Evolutionary conservation across 1,140 invertebrate species (phyloP), one percentile per base, ranked within the genome.

Genomic region (Tetragnatha versicolor): DNA sequence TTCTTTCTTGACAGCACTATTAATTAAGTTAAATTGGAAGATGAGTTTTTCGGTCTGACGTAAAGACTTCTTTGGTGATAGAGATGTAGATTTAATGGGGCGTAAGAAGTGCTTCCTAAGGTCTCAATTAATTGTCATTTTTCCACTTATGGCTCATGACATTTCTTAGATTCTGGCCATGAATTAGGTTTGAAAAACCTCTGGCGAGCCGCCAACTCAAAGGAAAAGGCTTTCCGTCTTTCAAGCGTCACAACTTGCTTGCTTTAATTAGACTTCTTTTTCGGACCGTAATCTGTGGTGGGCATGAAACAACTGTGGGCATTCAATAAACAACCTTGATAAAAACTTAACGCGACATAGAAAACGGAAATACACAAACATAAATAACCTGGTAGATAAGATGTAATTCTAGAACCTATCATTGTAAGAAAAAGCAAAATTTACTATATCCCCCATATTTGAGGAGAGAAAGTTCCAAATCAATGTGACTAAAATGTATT

Each of bases 51-150:
- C 45, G 27, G 17, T 22, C 35, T 69, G 49, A 69, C 66, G 66
- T 69, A 51, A 37, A 53, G 7, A n/a, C 10, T 69, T 35, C 45
- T 20, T 51, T 69, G 33, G 20, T 12, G 27, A 69, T 14, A 60
- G 33, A 37, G 20, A 51, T 27, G 20, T 27, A 25, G n/a, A 29
- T 66, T 47, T 42, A 69, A 69, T 69, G 31, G 33, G 53, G 22
- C 47, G 51, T 69, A 69, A 69, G 31, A 25, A 53, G n/a, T 33
- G 66, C 66, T 53, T 69, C 66, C 49, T 53, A 53, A 69, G 37
- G 20, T 53, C 66, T 69, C 45, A 69, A 69, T 69, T 51, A 69
- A 69, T 69, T 53, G 66, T 39, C 66, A 69, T 69, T 69, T 69
- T 53, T 22, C 47, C 49, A 69, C 49, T 53, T 68, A 68, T 17